Evolutionary conservation across 2,113 vertebrate genomes (phyloP).

Genomic region (Rallus limicola): DNA sequence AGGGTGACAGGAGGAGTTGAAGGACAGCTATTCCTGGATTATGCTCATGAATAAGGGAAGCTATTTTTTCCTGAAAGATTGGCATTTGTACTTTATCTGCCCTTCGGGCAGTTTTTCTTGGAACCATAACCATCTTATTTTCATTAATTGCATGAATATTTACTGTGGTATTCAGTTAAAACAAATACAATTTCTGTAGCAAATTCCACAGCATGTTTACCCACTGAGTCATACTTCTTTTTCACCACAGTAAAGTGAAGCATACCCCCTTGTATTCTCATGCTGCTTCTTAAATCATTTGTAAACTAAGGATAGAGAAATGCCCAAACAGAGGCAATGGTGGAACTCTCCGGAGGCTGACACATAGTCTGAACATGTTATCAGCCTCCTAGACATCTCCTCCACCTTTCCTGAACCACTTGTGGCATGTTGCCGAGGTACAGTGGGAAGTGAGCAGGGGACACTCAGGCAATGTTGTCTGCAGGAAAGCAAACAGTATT

Average conservation of each 20-base stretch:
- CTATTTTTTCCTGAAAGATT: conserved; percentile 43
- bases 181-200: conserved; percentile 47
- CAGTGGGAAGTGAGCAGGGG: not conserved
- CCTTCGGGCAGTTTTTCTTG: conserved; percentile 45
- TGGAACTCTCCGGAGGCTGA: conserved; percentile 40
- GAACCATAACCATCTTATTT: conserved; percentile 50
- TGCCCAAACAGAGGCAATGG: conserved; percentile 24
- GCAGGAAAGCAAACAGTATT: not conserved
- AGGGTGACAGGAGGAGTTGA: conserved; percentile 9
- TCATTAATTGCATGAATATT: conserved; percentile 58
- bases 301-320: conserved; percentile 34
- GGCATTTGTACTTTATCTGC: conserved; percentile 38
- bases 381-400: conserved; percentile 46
- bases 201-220: conserved; percentile 56
- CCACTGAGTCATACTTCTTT: conserved; percentile 37
- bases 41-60: conserved; percentile 29
- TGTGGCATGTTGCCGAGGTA: not conserved
- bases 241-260: not conserved
- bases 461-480: not conserved
- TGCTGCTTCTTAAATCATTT: conserved; percentile 22
- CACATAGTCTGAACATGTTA: conserved; percentile 39
- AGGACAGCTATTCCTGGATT: conserved; percentile 47
- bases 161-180: conserved; percentile 68
- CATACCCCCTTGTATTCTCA: conserved; percentile 42
- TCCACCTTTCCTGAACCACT: conserved; percentile 48